Evolutionary conservation across 2,888 invertebrate species (phyloP).

Genomic region (Campoletis raptor): DNA sequence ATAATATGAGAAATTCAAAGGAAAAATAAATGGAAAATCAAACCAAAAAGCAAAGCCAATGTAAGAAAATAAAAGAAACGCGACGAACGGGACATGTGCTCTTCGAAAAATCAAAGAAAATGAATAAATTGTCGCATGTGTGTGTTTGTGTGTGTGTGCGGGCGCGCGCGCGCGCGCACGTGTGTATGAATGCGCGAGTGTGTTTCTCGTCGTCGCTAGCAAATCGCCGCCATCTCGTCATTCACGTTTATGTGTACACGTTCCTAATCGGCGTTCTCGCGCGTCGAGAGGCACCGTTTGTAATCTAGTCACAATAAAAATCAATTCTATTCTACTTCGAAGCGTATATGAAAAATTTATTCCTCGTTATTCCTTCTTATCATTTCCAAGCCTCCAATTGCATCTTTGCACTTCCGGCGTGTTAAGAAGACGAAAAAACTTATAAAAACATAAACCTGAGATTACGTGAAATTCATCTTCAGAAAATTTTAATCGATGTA

Average conservation of each 20-base stretch:
- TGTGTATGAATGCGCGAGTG: slow-evolving; percentile 37
- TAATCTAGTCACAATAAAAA: slow-evolving; percentile 85
- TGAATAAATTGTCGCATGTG: slow-evolving; percentile 29
- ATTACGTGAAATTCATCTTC: not conserved
- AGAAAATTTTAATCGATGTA: slow-evolving; percentile 58
- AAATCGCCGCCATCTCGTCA: slow-evolving; percentile 75
- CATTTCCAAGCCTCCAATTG: not conserved
- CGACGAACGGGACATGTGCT: slow-evolving; percentile 52
- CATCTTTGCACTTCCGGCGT: not conserved
- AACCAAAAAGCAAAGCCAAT: slow-evolving; percentile 48
- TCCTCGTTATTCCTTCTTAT: slow-evolving; percentile 22
- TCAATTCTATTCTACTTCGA: slow-evolving; percentile 83
- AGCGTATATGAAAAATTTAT: slow-evolving; percentile 32
- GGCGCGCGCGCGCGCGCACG: slow-evolving; percentile 20
- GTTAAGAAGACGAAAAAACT: not conserved
- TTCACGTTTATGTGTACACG: slow-evolving; percentile 80
- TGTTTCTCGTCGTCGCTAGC: slow-evolving; percentile 66
- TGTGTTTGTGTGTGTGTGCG: slow-evolving; percentile 50
- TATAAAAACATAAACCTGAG: not conserved
- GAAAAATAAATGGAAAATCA: slow-evolving; percentile 49
- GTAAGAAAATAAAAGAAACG: slow-evolving; percentile 40
- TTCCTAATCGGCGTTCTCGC: slow-evolving; percentile 82
- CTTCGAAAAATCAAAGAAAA: slow-evolving; percentile 21
- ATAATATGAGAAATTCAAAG: slow-evolving; percentile 9
- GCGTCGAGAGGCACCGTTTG: slow-evolving; percentile 83